Evolutionary conservation across 2,113 vertebrate genomes (phyloP).

Genomic region (Tricholaema leucomelas): DNA sequence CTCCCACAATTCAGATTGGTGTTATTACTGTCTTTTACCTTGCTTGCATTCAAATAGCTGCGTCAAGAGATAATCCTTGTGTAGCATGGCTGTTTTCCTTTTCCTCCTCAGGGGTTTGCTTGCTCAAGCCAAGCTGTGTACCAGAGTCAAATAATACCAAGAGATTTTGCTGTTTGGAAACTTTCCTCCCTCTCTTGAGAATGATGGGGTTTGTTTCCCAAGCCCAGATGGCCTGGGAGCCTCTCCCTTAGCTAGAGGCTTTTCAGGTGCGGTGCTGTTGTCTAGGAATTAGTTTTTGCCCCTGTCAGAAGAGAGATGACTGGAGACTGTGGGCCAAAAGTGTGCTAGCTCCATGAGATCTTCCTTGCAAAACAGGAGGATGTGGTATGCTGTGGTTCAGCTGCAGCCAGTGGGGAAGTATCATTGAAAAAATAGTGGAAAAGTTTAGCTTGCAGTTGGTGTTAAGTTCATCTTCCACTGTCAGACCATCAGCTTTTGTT

Average conservation of each 20-base stretch:
- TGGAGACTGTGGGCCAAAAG: not conserved
- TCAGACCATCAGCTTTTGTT: not conserved
- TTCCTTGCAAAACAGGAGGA: not conserved
- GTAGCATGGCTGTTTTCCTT: not conserved
- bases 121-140: not conserved
- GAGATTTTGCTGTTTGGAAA: not conserved
- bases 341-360: not conserved
- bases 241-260: not conserved
- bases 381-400: not conserved
- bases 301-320: not conserved
- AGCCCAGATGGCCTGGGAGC: not conserved
- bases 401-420: not conserved
- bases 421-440: not conserved
- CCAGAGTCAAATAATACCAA: not conserved
- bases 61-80: not conserved
- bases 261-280: not conserved
- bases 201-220: not conserved
- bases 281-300: not conserved
- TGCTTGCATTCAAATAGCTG: not conserved
- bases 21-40: not conserved
- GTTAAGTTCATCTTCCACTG: not conserved
- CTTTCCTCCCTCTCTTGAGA: not conserved
- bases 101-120: not conserved
- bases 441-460: not conserved
- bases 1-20: not conserved